Conservation (phyloP, 2,888 invertebrate species). For the Anagyrus pseudococci region DNA sequence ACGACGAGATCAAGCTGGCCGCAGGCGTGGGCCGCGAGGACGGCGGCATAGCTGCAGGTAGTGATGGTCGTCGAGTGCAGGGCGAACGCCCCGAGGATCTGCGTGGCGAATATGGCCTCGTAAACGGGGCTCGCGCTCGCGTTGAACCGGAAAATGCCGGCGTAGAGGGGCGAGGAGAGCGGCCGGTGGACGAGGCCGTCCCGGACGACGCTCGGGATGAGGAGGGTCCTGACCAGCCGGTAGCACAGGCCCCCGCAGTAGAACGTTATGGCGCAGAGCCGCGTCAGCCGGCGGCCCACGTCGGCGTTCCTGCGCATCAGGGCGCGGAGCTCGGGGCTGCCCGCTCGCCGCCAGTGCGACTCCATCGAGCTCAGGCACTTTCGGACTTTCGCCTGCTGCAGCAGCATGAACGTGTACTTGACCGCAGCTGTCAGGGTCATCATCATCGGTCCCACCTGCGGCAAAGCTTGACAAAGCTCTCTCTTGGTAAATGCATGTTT, state of each 20-base stretch:
- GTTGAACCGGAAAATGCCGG: conserved; percentile 40
- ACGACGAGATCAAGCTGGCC: conserved; percentile 42
- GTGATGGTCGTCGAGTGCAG: conserved; percentile 43
- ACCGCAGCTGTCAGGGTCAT: conserved; percentile 30
- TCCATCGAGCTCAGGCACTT: conserved; percentile 22
- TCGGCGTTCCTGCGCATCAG: conserved; percentile 43
- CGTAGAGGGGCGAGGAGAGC: conserved; percentile 41
- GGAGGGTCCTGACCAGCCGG: conserved; percentile 43
- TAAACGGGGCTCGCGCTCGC: conserved; percentile 41
- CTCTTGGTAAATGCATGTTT: too few species aligned
- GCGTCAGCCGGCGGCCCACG: conserved; percentile 39
- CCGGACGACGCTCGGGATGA: conserved; percentile 35
- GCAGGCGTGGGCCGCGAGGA: conserved; percentile 45
- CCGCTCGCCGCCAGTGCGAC: conserved; percentile 31
- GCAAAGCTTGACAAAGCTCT: too few species aligned
- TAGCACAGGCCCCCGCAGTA: conserved; percentile 45
- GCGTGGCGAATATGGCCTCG: conserved; percentile 42
- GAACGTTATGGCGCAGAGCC: conserved; percentile 42
- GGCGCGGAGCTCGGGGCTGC: conserved; percentile 18
- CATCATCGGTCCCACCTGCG: conserved; percentile 22
- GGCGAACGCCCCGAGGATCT: conserved; percentile 43
- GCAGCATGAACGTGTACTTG: conserved; percentile 30
- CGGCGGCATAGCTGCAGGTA: conserved; percentile 42
- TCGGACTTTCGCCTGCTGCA: conserved; percentile 15
- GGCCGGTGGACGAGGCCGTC: conserved; percentile 40